Evolutionary conservation across 2,888 invertebrate genomes (phyloP).

Genomic region (Diloba caeruleocephala): DNA sequence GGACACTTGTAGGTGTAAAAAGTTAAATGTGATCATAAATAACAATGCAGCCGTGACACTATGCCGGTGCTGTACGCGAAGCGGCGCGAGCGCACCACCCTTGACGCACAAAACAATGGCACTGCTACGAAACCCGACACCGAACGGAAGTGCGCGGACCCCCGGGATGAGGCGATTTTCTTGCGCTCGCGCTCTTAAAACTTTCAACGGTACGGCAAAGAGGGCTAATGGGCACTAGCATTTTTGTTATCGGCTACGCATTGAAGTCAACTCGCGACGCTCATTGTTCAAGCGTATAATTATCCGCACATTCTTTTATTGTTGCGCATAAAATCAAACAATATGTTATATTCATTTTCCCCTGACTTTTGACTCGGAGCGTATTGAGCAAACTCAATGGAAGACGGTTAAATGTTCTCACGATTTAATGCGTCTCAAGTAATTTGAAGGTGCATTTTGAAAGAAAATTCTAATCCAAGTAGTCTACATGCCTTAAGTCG

Average conservation of each 20-base stretch:
- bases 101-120: slow-evolving; percentile 78
- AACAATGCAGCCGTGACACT: slow-evolving; percentile 51
- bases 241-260: slow-evolving; percentile 78
- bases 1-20: slow-evolving; percentile 46
- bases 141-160: slow-evolving; percentile 86
- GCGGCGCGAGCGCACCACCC: slow-evolving; percentile 69
- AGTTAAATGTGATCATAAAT: slow-evolving; percentile 48
- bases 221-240: slow-evolving; percentile 78
- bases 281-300: slow-evolving; percentile 86
- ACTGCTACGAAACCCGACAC: slow-evolving; percentile 78
- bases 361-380: slow-evolving; percentile 85
- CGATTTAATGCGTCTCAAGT: slow-evolving; percentile 72
- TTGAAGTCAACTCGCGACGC: slow-evolving; percentile 82
- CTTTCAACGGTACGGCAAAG: slow-evolving; percentile 66
- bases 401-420: slow-evolving; percentile 88
- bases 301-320: slow-evolving; percentile 82
- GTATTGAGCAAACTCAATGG: slow-evolving; percentile 79
- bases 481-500: background rate
- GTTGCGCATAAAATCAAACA: slow-evolving; percentile 84
- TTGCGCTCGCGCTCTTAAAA: slow-evolving; percentile 78
- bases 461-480: slow-evolving; percentile 1
- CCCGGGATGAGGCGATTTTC: slow-evolving; percentile 84
- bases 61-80: slow-evolving; percentile 35
- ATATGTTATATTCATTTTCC: slow-evolving; percentile 84
- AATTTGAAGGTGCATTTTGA: slow-evolving; percentile 34